Conservation (phyloP, 2,113 vertebrate genomes). For the Daphoenositta chrysoptera region DNA sequence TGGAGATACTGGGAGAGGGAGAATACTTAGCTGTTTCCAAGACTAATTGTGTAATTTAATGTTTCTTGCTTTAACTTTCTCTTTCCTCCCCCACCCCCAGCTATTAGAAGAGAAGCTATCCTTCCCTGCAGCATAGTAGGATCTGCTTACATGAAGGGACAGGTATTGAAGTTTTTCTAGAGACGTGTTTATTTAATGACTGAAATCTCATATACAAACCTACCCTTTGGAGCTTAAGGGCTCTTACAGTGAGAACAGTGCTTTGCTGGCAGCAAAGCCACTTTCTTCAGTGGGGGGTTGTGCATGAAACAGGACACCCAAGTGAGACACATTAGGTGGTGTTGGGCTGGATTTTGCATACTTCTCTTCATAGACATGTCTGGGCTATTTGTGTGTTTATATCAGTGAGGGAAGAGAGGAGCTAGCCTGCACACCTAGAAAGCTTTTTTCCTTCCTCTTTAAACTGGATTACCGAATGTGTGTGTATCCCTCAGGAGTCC, state of each 20-base stretch:
- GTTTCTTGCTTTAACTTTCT: neutral
- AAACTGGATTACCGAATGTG: neutral
- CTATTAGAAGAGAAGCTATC: neutral
- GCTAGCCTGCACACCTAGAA: neutral
- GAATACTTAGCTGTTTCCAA: neutral
- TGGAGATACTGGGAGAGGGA: neutral
- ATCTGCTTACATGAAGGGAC: constrained; percentile 7
- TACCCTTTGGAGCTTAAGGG: constrained; percentile 14
- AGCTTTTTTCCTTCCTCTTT: neutral
- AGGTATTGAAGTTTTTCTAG: constrained; percentile 1
- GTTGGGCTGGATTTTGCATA: constrained; percentile 33
- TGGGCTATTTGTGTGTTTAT: constrained; percentile 38
- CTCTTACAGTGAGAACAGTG: neutral
- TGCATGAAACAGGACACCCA: constrained; percentile 7
- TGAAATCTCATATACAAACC: constrained; percentile 3
- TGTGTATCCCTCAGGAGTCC: neutral
- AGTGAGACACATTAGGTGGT: neutral
- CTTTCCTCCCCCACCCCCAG: neutral
- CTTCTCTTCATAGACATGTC: constrained; percentile 36
- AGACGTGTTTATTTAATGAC: constrained; percentile 45
- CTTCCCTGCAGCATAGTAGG: constrained; percentile 3
- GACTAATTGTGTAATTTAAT: neutral
- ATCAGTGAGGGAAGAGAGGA: neutral
- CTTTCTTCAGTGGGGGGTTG: neutral
- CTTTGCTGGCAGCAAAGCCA: neutral